Evolutionary conservation across 2,113 vertebrate genomes (phyloP), one percentile per base, ranked within the genome.

Genomic region (Phasianus colchicus): DNA sequence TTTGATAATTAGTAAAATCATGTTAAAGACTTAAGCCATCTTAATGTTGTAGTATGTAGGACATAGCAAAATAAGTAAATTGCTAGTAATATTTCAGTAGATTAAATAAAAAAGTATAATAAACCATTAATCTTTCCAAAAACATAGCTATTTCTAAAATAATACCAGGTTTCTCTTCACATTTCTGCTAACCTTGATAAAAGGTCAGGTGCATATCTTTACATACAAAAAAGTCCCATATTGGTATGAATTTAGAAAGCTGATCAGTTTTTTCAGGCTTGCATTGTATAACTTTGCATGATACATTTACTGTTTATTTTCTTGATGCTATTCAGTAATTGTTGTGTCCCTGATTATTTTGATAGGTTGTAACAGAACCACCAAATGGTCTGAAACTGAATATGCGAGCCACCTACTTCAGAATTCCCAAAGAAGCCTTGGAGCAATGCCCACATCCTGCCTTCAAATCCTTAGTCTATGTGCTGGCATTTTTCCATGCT

Each of bases 381-480:
- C 99, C 99, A 13, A 99, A 99, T 0, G 99, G 99, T 36, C 98
- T 99, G 91, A 99, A 99, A 83, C 97, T 99, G 84, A 99, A 99
- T 91, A 98, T 99, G 98, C 98, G 98, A 86, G 98, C 99, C 13
- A 99, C 99, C 1, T 99, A 98, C 97, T 99, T 98, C 76, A 99
- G 98, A 97, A 99, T 99, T 89, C 96, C 98, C 10, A 74, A 85
- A 0, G 98, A 99, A 27, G 94, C 96, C 67, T 97, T 99, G 86
- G 94, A 96, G 14, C 76, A 95, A 24, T 99, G 99, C 88, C 98
- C 98, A 0, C 99, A 99, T 91, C 96, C 97, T 2, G 98, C 98
- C 15, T 99, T 98, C 95, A 98, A 98, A 94, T 92, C 99, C 43
- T 97, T 99, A 94, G 98, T 99, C 65, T 99, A 98, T 0, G 98